These are phyloP conservation scores for Mesorhabditis sp. DNA, from an alignment of 2,888 invertebrate genomes.

Conservation along the genomic window DNA sequence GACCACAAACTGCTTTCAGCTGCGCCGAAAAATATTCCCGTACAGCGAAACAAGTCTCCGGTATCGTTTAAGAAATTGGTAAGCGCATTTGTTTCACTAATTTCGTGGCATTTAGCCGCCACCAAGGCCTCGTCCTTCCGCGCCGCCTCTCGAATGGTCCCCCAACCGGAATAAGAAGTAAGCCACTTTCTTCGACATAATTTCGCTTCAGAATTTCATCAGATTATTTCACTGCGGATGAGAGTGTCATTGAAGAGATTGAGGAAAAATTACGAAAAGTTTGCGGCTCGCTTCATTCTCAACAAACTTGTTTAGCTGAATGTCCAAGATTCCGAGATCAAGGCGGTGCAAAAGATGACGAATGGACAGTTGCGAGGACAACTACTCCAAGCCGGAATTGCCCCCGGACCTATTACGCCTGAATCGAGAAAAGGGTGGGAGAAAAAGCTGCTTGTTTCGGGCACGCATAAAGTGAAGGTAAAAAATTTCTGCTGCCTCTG, in stretches of 20 bases:
- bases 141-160: too few species aligned
- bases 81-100: too few species aligned
- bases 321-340: background rate
- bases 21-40: too few species aligned
- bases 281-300: background rate
- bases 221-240: background rate
- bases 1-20: too few species aligned
- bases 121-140: too few species aligned
- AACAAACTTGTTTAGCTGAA: background rate
- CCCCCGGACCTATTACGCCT: constrained; percentile 1
- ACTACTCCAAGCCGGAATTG: background rate
- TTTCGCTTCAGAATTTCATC: background rate
- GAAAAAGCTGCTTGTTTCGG: background rate
- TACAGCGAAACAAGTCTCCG: too few species aligned
- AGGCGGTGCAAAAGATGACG: background rate
- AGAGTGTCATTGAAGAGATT: background rate
- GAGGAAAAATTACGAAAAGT: background rate
- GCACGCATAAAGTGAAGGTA: background rate
- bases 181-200: background rate
- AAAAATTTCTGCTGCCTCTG: background rate
- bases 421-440: background rate
- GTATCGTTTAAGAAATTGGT: too few species aligned
- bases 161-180: background rate
- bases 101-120: too few species aligned
- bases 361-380: background rate